Evolutionary conservation across 1,140 invertebrate species (phyloP).

Genomic region (Ceratitis capitata): DNA sequence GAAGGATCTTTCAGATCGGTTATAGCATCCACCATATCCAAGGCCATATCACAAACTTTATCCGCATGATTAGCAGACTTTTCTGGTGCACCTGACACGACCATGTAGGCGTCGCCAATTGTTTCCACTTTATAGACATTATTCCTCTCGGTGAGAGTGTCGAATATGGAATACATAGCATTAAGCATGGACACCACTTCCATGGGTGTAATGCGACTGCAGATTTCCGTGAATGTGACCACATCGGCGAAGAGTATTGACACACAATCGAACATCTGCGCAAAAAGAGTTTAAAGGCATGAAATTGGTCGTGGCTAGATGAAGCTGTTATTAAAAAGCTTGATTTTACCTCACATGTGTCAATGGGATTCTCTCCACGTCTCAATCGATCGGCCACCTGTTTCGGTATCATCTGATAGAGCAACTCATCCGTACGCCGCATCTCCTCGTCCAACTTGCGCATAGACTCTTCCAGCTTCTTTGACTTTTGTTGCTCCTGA

Average conservation of each 20-base stretch:
- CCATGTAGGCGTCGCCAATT: conserved; percentile 97
- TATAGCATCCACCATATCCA: conserved; percentile 96
- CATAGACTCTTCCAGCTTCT: conserved; percentile 96
- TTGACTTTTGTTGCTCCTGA: conserved; percentile 96
- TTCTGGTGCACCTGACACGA: conserved; percentile 93
- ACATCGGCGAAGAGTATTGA: conserved; percentile 97
- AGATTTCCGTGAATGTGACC: conserved; percentile 96
- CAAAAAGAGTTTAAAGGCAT: background rate
- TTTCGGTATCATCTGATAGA: conserved; percentile 99
- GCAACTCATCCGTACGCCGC: conserved; percentile 91
- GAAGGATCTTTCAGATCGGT: conserved; percentile 90
- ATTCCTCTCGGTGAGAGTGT: conserved; percentile 90
- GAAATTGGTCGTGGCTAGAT: background rate
- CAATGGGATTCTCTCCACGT: conserved; percentile 91
- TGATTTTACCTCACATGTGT: conserved; percentile 89
- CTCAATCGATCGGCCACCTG: conserved; percentile 92
- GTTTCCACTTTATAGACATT: conserved; percentile 97
- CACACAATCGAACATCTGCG: conserved; percentile 89
- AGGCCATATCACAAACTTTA: conserved; percentile 94
- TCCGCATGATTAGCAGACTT: conserved; percentile 90
- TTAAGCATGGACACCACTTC: conserved; percentile 97
- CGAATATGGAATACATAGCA: conserved; percentile 93
- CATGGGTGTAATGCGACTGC: conserved; percentile 93
- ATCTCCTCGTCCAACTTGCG: conserved; percentile 94
- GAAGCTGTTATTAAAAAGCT: background rate